These are phyloP conservation scores for Limnephilus rhombicus DNA, from an alignment of 2,888 invertebrate genomes.

Conservation along the genomic window DNA sequence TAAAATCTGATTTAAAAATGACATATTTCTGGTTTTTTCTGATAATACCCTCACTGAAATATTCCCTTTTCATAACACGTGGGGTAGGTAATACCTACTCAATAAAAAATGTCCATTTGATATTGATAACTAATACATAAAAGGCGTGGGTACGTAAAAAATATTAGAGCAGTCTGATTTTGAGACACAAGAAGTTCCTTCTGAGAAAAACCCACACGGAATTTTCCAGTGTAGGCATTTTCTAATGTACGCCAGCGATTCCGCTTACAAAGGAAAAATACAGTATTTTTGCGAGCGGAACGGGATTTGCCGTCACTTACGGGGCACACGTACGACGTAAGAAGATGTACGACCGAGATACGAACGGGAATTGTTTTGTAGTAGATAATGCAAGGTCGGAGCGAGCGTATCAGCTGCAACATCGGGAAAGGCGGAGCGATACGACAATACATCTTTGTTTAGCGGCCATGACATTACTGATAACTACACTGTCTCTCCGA, in stretches of 20 bases:
- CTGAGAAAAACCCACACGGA: neutral
- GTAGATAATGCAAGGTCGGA: neutral
- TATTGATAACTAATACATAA: neutral
- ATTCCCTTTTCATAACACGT: too few species aligned
- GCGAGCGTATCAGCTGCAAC: neutral
- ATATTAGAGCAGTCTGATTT: neutral
- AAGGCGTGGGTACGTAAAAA: neutral
- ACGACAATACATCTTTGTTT: neutral
- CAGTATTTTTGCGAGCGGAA: neutral
- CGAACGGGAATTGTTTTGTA: neutral
- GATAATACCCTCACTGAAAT: too few species aligned
- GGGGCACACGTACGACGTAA: neutral
- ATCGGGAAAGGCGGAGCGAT: neutral
- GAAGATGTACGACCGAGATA: conserved; percentile 1
- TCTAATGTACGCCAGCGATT: neutral
- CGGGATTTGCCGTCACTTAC: conserved; percentile 1
- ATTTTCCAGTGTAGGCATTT: neutral
- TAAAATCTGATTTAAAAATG: too few species aligned
- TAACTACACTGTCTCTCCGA: too few species aligned
- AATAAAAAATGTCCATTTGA: neutral
- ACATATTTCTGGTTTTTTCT: too few species aligned
- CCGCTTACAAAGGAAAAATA: neutral
- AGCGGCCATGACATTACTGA: neutral
- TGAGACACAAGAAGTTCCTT: neutral
- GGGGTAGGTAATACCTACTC: too few species aligned